Conservation (phyloP, 2,888 invertebrate genomes). For the Meloe dianella region DNA sequence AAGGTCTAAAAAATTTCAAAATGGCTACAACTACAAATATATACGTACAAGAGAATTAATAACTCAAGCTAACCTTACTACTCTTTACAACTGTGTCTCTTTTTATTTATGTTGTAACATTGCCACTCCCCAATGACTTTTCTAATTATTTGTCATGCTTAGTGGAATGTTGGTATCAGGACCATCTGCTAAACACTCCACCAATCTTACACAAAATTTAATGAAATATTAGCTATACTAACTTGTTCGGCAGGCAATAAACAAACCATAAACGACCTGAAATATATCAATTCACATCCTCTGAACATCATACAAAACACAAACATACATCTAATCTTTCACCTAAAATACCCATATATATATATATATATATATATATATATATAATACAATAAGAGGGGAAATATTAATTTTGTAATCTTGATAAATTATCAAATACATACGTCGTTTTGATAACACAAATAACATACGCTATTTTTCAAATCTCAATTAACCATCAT, state of each 20-base stretch:
- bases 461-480: background rate
- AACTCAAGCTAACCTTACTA: constrained; percentile 30
- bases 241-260: constrained; percentile 5
- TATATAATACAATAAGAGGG: background rate
- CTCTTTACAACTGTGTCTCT: constrained; percentile 25
- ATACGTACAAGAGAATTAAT: constrained; percentile 42
- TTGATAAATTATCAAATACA: background rate
- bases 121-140: constrained; percentile 19
- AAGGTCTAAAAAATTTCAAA: constrained; percentile 39
- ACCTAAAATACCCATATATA: background rate
- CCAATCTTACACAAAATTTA: constrained; percentile 1
- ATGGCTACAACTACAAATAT: constrained; percentile 38
- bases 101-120: constrained; percentile 34
- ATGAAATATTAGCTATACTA: constrained; percentile 8
- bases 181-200: constrained; percentile 9
- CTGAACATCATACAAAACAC: constrained; percentile 6
- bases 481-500: no score
- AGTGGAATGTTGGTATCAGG: constrained; percentile 13
- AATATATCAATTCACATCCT: constrained; percentile 10
- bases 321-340: constrained; percentile 4
- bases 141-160: constrained; percentile 31
- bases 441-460: background rate
- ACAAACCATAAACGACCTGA: constrained; percentile 2
- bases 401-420: background rate
- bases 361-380: no score